Evolutionary conservation across 2,888 invertebrate species (phyloP), one percentile per base, ranked within the genome.

Genomic region (Leucozona laternaria): DNA sequence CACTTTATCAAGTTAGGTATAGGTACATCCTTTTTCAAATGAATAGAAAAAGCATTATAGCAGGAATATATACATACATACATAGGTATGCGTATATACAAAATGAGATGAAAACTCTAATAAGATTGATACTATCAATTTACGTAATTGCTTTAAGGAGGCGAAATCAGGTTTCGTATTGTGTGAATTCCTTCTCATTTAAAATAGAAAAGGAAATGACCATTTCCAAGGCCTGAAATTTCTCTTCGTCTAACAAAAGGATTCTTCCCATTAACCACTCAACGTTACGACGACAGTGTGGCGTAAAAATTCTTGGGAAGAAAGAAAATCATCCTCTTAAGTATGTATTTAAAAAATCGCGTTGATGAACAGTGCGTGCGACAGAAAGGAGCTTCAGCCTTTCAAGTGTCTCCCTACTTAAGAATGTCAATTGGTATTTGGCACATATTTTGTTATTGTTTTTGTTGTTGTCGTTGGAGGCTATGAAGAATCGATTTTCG

Each of bases 371-470:
- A 78, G 62, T 78, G 80, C 73, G 73, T 73, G 43, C 34, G 76
- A 76, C 22, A 40, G 64, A 6, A 57, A 80, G 45, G 64, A 57
- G 20, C 55, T 70, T 71, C 62, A 28, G 58, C 8, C 31, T 66
- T 40, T 77, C 31, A 70, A 85, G 80, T 77, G 62, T 68, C 22
- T 53, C 73, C 77, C 53, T 60, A 84, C 84, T 77, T 55, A 80
- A 40, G 68, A 73, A 62, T 70, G 80, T 80, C 77, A 70, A 77
- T 70, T 50, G 77, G 72, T 71, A 37, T 76, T 75, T 79, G 72
- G 55, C 48, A 64, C 50, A 25, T 64, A 57, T 64, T 43, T 60
- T 13, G 37, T 72, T 71, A 1, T 60, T 66, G 17, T 17, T 48
- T 22, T 55, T 73, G 25, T 13, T 66, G 37, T 20, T 58, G 28